Evolutionary conservation across 2,888 invertebrate species (phyloP).

Genomic region (Caenorhabditis sulstoni): DNA sequence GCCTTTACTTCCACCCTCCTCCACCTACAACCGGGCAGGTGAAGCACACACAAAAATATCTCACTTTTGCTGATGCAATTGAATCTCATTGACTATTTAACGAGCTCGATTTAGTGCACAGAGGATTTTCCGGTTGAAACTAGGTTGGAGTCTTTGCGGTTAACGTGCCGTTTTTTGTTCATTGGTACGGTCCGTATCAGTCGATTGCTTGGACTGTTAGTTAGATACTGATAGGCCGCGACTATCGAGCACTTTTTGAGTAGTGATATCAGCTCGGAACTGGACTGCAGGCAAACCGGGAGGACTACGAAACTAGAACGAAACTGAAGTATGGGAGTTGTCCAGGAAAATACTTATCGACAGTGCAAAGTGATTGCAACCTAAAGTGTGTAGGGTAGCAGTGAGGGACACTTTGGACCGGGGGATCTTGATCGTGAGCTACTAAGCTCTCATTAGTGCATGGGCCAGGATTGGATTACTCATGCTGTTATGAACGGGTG

Average conservation of each 20-base stretch:
- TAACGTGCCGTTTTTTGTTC: neutral
- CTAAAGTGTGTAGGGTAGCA: conserved; percentile 1
- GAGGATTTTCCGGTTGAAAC: conserved; percentile 14
- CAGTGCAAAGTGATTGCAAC: conserved; percentile 16
- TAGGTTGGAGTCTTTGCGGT: neutral
- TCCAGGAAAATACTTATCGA: neutral
- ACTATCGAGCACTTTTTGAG: conserved; percentile 21
- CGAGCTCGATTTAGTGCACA: conserved; percentile 19
- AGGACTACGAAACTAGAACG: neutral
- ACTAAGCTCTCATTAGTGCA: no score
- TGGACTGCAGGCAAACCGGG: neutral
- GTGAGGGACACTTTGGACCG: no score
- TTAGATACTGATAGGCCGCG: neutral
- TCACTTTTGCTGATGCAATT: conserved; percentile 39
- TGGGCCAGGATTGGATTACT: conserved; percentile 28
- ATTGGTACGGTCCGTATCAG: neutral
- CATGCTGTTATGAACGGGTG: conserved; percentile 10
- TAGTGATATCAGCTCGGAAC: neutral
- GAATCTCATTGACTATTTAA: conserved; percentile 40
- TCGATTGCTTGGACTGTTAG: no score
- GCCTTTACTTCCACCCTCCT: conserved; percentile 28
- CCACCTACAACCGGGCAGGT: conserved; percentile 38
- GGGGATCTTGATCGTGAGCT: no score
- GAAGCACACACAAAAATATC: conserved; percentile 6
- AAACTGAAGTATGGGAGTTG: conserved; percentile 13